These are phyloP conservation scores for Cotesia congregata DNA, from an alignment of 2,888 invertebrate genomes.

Conservation along the genomic window DNA sequence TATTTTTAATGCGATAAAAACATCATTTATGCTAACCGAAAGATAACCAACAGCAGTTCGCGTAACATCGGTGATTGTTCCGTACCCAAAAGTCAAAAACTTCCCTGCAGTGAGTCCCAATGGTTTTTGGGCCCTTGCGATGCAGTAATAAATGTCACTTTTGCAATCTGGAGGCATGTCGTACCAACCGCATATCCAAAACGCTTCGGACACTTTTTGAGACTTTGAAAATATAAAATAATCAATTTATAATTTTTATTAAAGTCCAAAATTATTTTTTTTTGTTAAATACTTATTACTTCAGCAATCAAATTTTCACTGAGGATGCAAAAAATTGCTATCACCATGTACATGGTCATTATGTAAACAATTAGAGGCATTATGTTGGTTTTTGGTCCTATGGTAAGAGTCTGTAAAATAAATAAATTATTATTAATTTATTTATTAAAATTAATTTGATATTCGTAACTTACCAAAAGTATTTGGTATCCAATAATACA, in stretches of 20 bases:
- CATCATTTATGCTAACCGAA: neutral
- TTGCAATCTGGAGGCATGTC: constrained; percentile 10
- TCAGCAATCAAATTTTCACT: neutral
- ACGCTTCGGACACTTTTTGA: neutral
- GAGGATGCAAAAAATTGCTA: neutral
- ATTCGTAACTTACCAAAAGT: neutral
- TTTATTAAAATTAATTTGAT: neutral
- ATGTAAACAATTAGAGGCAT: neutral
- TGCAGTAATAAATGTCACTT: constrained; percentile 60
- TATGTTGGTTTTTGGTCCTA: neutral
- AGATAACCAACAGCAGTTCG: neutral
- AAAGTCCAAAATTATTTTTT: neutral
- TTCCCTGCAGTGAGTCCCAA: constrained; percentile 73
- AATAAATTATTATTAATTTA: neutral
- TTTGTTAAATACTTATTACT: neutral
- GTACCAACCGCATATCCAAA: neutral
- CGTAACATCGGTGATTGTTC: constrained; percentile 70
- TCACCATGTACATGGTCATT: neutral
- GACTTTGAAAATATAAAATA: too few relatives aligned
- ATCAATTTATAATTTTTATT: neutral
- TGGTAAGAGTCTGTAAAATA: neutral
- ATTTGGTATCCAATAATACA: neutral
- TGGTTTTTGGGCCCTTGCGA: constrained; percentile 72
- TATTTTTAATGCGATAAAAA: too few relatives aligned
- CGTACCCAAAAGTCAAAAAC: constrained; percentile 72